Evolutionary conservation across 2,113 vertebrate genomes (phyloP), one percentile per base, ranked within the genome.

Genomic region (Nothoprocta pentlandii): DNA sequence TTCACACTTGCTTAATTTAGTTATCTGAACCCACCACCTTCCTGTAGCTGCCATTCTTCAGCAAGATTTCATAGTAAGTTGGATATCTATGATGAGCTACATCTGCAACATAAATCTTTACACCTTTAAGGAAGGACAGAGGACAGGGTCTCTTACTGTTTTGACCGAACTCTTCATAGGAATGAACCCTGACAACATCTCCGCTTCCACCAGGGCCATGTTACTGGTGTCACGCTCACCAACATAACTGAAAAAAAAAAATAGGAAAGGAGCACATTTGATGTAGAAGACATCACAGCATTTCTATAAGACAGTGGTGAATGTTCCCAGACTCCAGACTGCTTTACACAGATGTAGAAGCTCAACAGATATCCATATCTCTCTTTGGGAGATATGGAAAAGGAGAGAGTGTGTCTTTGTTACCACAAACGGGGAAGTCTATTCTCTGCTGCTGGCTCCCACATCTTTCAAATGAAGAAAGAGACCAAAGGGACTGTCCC

Each of bases 121-220:
- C 64, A 53, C 23, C 11, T 78, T 85, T 36, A 85, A 42, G 36
- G 12, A 66, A 83, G n/a, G 39, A 30, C 2, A 8, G 36, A 85
- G 53, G 46, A 73, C 79, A 79, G 69, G 20, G 7, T 67, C 76
- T 67, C 79, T 46, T 85, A 96, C 94, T 9, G 3, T 63, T 74
- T 73, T 54, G 82, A 96, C 44, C 54, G 92, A 96, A 30, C 25
- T 90, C 64, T 83, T 93, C 51, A 80, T 6, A 62, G 95, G 75
- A 87, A 90, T 77, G 88, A 94, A 95, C 21, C 92, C 95, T 77
- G 96, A 96, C 19, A 95, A 64, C 92, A 94, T 91, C 59, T 91
- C 93, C 68, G 91, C 63, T 13, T 94, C 92, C 46, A 96, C 23
- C 49, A 96, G 41, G 36, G 71, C 95, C 96, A 95, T 96, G 42